Evolutionary conservation across 37 sponge, comb jelly and placozoan species (phyloP).

Genomic region (Beroe forskalii): DNA sequence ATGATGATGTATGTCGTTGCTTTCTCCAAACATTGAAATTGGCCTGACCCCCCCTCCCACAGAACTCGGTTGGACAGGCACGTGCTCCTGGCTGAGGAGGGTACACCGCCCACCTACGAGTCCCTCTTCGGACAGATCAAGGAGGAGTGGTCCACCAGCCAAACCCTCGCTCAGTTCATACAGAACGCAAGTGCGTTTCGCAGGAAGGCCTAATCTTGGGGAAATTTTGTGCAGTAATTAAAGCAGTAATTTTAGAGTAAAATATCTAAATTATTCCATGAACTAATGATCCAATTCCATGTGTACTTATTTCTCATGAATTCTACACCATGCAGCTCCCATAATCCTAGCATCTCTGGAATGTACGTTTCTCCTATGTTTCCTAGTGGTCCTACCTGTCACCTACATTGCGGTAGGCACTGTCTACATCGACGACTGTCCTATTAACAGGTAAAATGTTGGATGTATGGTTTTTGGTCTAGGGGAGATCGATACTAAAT

Average conservation of each 20-base stretch:
- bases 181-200: slow-evolving; percentile 30
- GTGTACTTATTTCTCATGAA: no score
- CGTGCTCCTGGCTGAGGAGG: background rate
- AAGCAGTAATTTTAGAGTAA: no score
- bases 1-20: no score
- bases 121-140: slow-evolving; percentile 53
- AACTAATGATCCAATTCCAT: no score
- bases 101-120: slow-evolving; percentile 64
- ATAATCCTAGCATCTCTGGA: slow-evolving; percentile 38
- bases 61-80: no score
- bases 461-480: no score
- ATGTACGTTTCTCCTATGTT: slow-evolving; percentile 10
- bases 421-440: slow-evolving; percentile 23
- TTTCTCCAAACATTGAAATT: no score
- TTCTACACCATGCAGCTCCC: background rate
- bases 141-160: slow-evolving; percentile 22
- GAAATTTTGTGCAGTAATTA: no score
- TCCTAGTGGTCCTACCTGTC: slow-evolving; percentile 25
- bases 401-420: slow-evolving; percentile 9
- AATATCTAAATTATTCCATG: no score
- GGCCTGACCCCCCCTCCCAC: no score
- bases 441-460: slow-evolving; percentile 61
- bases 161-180: background rate
- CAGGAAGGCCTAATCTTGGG: no score
- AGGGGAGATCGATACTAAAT: no score